phyloP scores from a whole-genome alignment of 2,888 invertebrate genomes.

The Junonia oenone region DNA sequence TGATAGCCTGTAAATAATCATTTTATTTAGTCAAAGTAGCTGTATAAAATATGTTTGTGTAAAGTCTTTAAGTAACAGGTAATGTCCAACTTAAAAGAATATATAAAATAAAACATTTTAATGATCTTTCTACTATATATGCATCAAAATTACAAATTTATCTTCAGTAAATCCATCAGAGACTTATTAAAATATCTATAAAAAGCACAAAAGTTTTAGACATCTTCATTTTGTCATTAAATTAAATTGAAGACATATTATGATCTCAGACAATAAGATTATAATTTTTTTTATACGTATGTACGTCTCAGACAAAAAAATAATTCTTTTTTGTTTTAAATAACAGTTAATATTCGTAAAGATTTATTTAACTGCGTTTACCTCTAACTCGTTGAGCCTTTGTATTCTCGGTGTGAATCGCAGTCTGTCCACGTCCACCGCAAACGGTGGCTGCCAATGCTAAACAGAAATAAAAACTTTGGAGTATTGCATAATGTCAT shows the following conservation, averaged over 20 bases:
- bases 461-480: slow-evolving; percentile 59
- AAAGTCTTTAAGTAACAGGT: neutral
- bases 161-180: too few relatives aligned
- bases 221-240: too few relatives aligned
- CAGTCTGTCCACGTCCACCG: slow-evolving; percentile 97
- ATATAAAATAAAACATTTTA: too few relatives aligned
- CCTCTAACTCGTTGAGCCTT: slow-evolving; percentile 97
- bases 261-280: too few relatives aligned
- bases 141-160: too few relatives aligned
- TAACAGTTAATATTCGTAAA: neutral
- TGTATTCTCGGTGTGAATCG: slow-evolving; percentile 98
- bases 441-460: slow-evolving; percentile 99
- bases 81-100: too few relatives aligned
- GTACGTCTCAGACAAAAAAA: too few relatives aligned
- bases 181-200: too few relatives aligned
- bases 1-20: slow-evolving; percentile 85
- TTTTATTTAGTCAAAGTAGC: neutral
- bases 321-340: neutral
- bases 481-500: neutral
- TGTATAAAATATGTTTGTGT: neutral
- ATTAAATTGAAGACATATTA: too few relatives aligned
- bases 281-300: too few relatives aligned
- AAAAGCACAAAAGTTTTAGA: too few relatives aligned
- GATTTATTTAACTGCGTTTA: slow-evolving; percentile 44
- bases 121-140: too few relatives aligned